Base-by-base conservation (phyloP, 2,113 vertebrate species). In the Nycticebus coucang region DNA sequence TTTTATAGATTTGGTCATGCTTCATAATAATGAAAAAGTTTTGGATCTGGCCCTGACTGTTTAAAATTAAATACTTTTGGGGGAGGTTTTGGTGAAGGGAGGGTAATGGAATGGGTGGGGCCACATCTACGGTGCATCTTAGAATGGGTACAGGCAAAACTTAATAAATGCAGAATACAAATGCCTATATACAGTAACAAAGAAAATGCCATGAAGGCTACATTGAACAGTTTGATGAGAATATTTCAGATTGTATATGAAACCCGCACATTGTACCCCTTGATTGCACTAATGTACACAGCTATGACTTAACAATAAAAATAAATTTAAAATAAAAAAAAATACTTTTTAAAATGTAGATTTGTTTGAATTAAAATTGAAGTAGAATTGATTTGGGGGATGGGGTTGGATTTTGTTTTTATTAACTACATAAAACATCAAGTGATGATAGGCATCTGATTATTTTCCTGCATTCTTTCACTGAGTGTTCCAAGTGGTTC, bases 321-420 rank as follows among this genome's bases (percentile, higher is more conserved):
- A n/a, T n/a, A n/a, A n/a, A n/a, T 86, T 89, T 79, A 88, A 96
- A 96, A 78, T 91, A 93, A 93, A 92, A 77, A 90, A 87, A 93
- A 92, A 77, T 92, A 87, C 18, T 92, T 93, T 2, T 22, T 28
- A 74, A 85, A 71, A 71, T 88, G 8, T 79, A 37, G 11, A 50
- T 92, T 14, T 30, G 4, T 78, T 79, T 89, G n/a, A 89, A 88
- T 92, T 94, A 68, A 66, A 94, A 59, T 88, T 93, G 71, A 95
- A 81, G 59, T 92, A 60, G 78, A 94, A 86, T 93, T 81, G 19
- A 4, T 55, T 80, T 90, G 82, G 6, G 22, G 22, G 50, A 74
- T 11, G 41, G 2, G 50, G 13, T 92, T 90, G 82, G 30, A 55
- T 92, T 96, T 94, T 92, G 14, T 82, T 33, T 85, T 60, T 92